phyloP scores from a whole-genome alignment of 1,140 invertebrate genomes.

The Hesperophylax magnus region DNA sequence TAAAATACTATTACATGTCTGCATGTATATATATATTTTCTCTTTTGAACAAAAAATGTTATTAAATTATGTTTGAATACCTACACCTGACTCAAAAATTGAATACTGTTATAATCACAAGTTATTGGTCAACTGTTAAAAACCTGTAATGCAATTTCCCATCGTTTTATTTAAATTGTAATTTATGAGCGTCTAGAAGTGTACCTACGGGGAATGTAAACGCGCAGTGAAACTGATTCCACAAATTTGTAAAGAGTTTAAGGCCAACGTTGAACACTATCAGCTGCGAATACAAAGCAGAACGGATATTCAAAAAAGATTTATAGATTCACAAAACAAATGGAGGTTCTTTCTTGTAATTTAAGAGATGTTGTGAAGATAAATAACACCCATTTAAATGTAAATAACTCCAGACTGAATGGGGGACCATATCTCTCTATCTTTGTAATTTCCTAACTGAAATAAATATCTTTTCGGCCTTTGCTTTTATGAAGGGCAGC shows the following conservation, averaged over 20 bases:
- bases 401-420: slow-evolving; percentile 34
- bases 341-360: slow-evolving; percentile 25
- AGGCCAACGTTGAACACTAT: background rate
- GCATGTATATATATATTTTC: too few relatives aligned
- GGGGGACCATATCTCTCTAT: slow-evolving; percentile 34
- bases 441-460: slow-evolving; percentile 38
- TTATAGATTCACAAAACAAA: slow-evolving; percentile 39
- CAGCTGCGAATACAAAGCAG: background rate
- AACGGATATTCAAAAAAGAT: slow-evolving; percentile 36
- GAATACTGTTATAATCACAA: too few relatives aligned
- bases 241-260: slow-evolving; percentile 6
- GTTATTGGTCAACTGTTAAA: too few relatives aligned
- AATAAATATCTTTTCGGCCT: slow-evolving; percentile 17
- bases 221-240: background rate
- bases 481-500: slow-evolving; percentile 12
- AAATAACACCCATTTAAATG: slow-evolving; percentile 45
- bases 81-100: too few relatives aligned
- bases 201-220: too few relatives aligned
- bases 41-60: too few relatives aligned
- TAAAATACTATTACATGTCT: too few relatives aligned
- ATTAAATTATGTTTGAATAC: too few relatives aligned
- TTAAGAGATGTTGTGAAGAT: slow-evolving; percentile 40
- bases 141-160: too few relatives aligned
- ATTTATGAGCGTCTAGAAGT: too few relatives aligned
- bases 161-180: too few relatives aligned